phyloP scores from a whole-genome alignment of 2,113 vertebrate genomes.

The Stegastes partitus region DNA sequence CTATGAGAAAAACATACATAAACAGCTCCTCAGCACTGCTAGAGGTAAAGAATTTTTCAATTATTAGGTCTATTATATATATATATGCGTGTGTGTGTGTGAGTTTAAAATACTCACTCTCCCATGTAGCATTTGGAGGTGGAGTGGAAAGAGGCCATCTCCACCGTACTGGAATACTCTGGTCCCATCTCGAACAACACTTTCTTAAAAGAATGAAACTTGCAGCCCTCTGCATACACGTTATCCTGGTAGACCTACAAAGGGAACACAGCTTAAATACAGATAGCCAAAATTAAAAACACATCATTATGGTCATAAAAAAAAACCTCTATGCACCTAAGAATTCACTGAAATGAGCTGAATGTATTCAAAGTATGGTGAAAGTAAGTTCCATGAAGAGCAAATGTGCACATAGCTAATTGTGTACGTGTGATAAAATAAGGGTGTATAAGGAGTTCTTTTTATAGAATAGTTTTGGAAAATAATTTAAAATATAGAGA shows the following conservation, averaged over 20 bases:
- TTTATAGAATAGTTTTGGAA: too few species aligned
- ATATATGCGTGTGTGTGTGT: neutral
- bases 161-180: conserved; percentile 85
- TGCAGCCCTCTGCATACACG: conserved; percentile 89
- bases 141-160: conserved; percentile 94
- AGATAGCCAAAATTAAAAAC: neutral
- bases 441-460: too few species aligned
- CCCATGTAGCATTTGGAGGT: conserved; percentile 96
- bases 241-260: conserved; percentile 92
- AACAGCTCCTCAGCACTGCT: neutral
- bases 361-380: too few species aligned
- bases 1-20: neutral
- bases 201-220: conserved; percentile 96
- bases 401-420: too few species aligned
- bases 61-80: neutral
- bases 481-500: neutral
- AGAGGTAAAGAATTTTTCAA: neutral
- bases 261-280: neutral
- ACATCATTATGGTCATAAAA: neutral
- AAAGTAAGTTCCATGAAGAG: too few species aligned
- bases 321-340: neutral
- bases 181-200: conserved; percentile 93
- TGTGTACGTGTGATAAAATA: too few species aligned
- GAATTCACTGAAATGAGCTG: too few species aligned
- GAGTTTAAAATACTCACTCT: conserved; percentile 87